Percentiles rank a stretch among this genome's conserved stretches.
phyloP scores from a whole-genome alignment of 2,888 invertebrate species.

The Melieria picta region DNA sequence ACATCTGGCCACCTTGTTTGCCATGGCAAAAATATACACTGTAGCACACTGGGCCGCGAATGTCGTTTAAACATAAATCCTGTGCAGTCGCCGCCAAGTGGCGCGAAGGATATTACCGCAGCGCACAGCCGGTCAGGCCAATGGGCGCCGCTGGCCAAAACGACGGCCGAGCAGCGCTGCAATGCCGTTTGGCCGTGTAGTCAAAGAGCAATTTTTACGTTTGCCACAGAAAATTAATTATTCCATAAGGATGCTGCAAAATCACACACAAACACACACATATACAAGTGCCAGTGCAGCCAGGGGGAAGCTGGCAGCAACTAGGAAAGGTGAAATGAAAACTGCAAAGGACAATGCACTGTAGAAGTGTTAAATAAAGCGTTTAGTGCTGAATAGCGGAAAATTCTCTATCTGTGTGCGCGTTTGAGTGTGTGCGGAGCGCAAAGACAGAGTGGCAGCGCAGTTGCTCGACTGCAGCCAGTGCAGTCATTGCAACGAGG shows the following conservation, averaged over 20 bases:
- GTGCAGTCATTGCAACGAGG: not conserved
- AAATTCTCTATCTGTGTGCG: too few species aligned
- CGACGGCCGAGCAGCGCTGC: too few species aligned
- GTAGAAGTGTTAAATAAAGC: constrained; percentile 31
- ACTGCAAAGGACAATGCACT: constrained; percentile 1
- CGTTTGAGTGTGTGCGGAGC: too few species aligned
- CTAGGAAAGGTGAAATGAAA: constrained; percentile 9
- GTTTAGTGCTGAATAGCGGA: not conserved
- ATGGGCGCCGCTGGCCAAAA: not conserved
- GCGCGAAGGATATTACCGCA: constrained; percentile 25
- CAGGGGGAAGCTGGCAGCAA: constrained; percentile 7
- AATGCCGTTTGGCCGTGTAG: not conserved
- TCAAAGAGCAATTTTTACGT: constrained; percentile 29
- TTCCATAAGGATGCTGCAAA: constrained; percentile 48
- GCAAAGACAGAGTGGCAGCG: too few species aligned
- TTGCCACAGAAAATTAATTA: constrained; percentile 54
- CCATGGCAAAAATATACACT: constrained; percentile 8
- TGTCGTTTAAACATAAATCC: constrained; percentile 17
- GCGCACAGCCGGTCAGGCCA: not conserved
- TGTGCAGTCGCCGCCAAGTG: constrained; percentile 13
- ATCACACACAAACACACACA: constrained; percentile 1
- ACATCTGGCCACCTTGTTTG: constrained; percentile 1
- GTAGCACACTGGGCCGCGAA: not conserved
- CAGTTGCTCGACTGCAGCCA: too few species aligned
- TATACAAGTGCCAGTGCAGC: not conserved